Evolutionary conservation across 2,797 vertebrate genomes (phyloP), one percentile per base, ranked within the genome.

Genomic region (Tangara arthus): DNA sequence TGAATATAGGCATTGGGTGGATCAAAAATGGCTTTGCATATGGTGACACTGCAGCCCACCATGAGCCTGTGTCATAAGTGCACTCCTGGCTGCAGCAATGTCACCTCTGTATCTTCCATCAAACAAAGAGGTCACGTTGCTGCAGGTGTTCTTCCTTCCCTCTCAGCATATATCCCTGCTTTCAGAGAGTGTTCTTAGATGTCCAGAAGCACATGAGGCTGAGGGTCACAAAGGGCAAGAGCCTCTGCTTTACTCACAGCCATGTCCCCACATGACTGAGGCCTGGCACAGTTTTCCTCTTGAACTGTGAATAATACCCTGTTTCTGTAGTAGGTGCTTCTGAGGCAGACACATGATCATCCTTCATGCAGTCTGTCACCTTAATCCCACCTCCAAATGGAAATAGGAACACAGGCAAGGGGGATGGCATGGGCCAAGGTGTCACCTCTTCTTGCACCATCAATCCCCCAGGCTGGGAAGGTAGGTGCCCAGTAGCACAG

Each of bases 301-400:
- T 30, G 37, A 82, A 24, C 35, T 3, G 5, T 7, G 12, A 82
- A 71, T 80, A 5, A 2, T 4, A 2, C 23, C 21, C 27, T 53
- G 15, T 70, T 49, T 32, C 56, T 53, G 20, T n/a, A 71, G 60
- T 7, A 50, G 22, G n/a, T 3, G 8, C 7, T 52, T 76, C 39
- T 72, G 52, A 41, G 52, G 11, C 8, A 4, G 41, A 49, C 8
- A 6, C 15, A 6, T 13, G 24, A 34, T 57, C 41, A 27, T 57
- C 66, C 53, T 16, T 71, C 2, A 0, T 12, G 17, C 5, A 8
- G 49, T 49, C 35, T 81, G 71, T 57, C 61, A 76, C 61, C 15
- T 46, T 0, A 0, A 23, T 84, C 14, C 47, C 42, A 53, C 10
- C 23, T 44, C 44, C 44, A 66, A 4, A 1, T 7, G 6, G 34